These are phyloP conservation scores for Alca torda DNA, from an alignment of 2,797 vertebrate genomes.

Conservation along the genomic window DNA sequence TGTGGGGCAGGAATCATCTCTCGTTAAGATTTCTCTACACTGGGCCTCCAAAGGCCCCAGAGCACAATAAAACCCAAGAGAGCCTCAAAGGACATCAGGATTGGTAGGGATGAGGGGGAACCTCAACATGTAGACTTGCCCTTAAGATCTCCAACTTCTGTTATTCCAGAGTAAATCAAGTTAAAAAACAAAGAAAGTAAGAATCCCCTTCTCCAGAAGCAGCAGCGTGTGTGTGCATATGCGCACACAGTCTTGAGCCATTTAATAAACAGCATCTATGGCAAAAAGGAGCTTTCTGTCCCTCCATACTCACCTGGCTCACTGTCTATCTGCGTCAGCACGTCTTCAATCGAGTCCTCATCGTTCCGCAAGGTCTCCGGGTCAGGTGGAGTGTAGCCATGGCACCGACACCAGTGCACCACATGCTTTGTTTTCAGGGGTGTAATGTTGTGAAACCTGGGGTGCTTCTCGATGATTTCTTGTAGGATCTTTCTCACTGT, in stretches of 20 bases:
- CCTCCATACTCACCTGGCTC: constrained; percentile 84
- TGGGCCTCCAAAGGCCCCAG: background rate
- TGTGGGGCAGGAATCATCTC: background rate
- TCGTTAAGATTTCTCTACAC: background rate
- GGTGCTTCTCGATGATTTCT: constrained; percentile 88
- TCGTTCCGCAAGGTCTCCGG: constrained; percentile 84
- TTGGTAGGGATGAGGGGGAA: background rate
- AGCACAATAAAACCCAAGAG: background rate
- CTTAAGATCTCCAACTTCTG: background rate
- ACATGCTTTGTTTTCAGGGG: constrained; percentile 92
- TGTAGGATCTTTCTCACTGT: constrained; percentile 90
- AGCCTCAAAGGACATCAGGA: background rate
- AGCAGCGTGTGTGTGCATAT: background rate
- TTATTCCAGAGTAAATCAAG: background rate
- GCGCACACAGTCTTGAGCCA: background rate
- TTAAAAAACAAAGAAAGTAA: background rate
- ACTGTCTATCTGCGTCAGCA: constrained; percentile 94
- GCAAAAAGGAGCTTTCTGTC: background rate
- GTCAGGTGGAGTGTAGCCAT: constrained; percentile 92
- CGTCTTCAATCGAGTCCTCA: constrained; percentile 93
- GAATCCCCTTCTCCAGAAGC: background rate
- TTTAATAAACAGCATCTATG: background rate
- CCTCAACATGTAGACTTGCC: background rate
- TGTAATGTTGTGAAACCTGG: constrained; percentile 86
- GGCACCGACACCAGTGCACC: constrained; percentile 93